Base-by-base conservation (phyloP, 2,888 invertebrate genomes). In the Tetropium fuscum region DNA sequence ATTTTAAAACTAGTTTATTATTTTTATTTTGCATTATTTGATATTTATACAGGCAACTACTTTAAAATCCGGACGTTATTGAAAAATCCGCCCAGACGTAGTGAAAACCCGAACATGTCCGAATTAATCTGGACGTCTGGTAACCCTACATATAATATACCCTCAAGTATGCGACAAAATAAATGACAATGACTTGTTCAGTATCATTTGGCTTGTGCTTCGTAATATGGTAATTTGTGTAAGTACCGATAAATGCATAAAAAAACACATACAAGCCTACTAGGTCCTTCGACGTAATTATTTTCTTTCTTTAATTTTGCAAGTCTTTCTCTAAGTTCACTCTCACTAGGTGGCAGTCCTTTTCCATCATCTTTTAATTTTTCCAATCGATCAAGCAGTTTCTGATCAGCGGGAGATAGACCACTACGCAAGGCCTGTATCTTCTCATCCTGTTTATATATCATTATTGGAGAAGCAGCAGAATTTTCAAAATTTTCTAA, bases 221-320 rank as follows among this genome's bases (percentile, higher is more conserved):
- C n/a, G n/a, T n/a, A n/a, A n/a, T n/a, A n/a, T n/a, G n/a, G n/a
- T n/a, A n/a, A n/a, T n/a, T n/a, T n/a, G n/a, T n/a, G n/a, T n/a
- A n/a, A n/a, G n/a, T n/a, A n/a, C n/a, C n/a, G 2, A 27, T 1
- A 1, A 32, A 32, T 32, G 11, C 1, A 10, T 27, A 27, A n/a
- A 27, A 30, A 30, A 34, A 13, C 11, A 70, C 72, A 68, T 69
- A 79, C 79, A 30, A 64, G 62, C 72, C 76, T 79, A 41, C 72
- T 78, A 47, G 79, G 77, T 38, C 72, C 78, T 69, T 78, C 77
- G 4, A 79, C 78, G 66, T 80, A 79, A 54, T 76, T 67, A 65
- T 80, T 76, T 60, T 87, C 83, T 55, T 88, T 90, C 79, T 87
- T 90, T n/a, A 94, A 81, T 70, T 87, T 85, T 1, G 89, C 88